phyloP scores from a whole-genome alignment of 2,797 vertebrate genomes.

The Xiphophorus birchmanni region DNA sequence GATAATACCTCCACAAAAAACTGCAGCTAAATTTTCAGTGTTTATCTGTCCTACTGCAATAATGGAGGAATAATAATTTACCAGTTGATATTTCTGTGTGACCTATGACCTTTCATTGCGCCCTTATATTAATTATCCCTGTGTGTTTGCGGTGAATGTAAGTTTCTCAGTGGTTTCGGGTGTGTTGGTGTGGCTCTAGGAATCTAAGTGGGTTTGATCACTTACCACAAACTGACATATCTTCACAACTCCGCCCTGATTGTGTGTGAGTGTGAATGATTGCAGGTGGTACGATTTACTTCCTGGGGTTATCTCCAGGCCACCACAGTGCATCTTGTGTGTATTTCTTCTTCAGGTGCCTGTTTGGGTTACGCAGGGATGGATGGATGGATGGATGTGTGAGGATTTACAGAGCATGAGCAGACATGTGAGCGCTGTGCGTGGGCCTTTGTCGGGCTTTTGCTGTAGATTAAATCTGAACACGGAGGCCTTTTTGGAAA shows the following conservation, averaged over 20 bases:
- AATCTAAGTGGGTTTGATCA: conserved; percentile 23
- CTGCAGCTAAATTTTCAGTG: neutral
- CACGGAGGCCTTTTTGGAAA: conserved; percentile 5
- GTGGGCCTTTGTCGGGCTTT: conserved; percentile 18
- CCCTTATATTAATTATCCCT: neutral
- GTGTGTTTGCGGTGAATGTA: conserved; percentile 8
- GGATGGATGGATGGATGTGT: neutral
- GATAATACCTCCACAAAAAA: neutral
- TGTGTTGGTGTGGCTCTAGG: conserved; percentile 19
- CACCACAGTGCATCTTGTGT: neutral
- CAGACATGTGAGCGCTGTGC: conserved; percentile 20
- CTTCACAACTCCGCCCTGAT: conserved; percentile 3
- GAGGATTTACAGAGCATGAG: conserved; percentile 26
- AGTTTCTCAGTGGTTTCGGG: conserved; percentile 33
- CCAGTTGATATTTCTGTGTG: neutral
- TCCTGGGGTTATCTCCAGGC: conserved; percentile 31
- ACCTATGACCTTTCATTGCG: neutral
- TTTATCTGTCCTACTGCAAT: neutral
- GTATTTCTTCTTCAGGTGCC: conserved; percentile 31
- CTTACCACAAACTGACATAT: conserved; percentile 52
- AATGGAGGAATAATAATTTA: neutral
- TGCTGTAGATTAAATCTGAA: conserved; percentile 18
- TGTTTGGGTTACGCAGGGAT: conserved; percentile 12
- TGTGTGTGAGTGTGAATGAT: conserved; percentile 9
- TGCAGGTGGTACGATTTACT: conserved; percentile 18